phyloP scores from a whole-genome alignment of 2,113 vertebrate species.

The Gobiocypris rarus region DNA sequence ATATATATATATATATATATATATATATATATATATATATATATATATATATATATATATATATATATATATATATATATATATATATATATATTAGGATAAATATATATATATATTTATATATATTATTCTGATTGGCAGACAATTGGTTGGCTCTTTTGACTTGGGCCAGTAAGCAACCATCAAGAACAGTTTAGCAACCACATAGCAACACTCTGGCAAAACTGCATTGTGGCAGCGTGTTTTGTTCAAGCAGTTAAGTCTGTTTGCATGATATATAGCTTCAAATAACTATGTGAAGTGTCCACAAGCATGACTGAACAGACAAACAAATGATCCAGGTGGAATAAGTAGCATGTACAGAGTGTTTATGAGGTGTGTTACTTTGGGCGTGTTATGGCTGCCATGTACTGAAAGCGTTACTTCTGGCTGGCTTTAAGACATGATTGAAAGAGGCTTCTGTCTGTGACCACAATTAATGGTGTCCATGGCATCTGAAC shows the following conservation, averaged over 20 bases:
- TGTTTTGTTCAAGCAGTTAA: not conserved
- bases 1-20: too few species aligned
- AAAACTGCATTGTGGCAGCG: not conserved
- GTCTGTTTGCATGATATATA: not conserved
- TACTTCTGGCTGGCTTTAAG: not conserved
- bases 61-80: too few species aligned
- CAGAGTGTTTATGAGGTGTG: not conserved
- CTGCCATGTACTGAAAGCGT: not conserved
- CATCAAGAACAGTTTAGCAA: too few species aligned
- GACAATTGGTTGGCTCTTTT: too few species aligned
- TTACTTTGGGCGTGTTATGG: not conserved
- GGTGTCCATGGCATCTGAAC: constrained; percentile 48
- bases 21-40: too few species aligned
- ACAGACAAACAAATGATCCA: constrained; percentile 1
- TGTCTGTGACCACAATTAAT: constrained; percentile 61
- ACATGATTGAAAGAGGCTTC: constrained; percentile 26
- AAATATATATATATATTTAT: too few species aligned
- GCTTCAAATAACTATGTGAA: not conserved
- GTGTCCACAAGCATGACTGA: not conserved
- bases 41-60: too few species aligned
- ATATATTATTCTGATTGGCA: too few species aligned
- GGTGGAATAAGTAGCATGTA: not conserved
- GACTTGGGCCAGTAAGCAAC: too few species aligned
- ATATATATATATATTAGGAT: too few species aligned
- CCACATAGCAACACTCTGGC: too few species aligned